phyloP scores from a whole-genome alignment of 1,140 invertebrate species.

The Neoseiulus cucumeris region DNA sequence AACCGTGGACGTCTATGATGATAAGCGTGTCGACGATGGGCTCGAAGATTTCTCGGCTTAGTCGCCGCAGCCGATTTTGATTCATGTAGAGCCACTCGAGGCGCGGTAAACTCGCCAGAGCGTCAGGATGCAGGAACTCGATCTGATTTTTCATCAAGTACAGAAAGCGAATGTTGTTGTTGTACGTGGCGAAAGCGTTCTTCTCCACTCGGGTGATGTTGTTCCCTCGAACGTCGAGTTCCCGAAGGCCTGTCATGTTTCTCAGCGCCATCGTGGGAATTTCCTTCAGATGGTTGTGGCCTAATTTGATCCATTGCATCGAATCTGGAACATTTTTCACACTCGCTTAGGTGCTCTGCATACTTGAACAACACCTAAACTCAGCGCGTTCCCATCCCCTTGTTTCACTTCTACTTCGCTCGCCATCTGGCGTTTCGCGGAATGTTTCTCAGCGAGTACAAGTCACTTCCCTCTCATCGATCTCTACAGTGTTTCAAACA shows the following conservation, averaged over 20 bases:
- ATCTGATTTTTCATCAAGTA: slow-evolving; percentile 71
- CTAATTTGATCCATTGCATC: slow-evolving; percentile 62
- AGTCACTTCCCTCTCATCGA: too few species aligned
- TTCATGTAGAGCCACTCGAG: slow-evolving; percentile 64
- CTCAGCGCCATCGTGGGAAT: slow-evolving; percentile 59
- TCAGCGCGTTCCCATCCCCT: too few species aligned
- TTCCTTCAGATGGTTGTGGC: slow-evolving; percentile 58
- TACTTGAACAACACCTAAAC: too few species aligned
- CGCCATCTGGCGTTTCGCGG: too few species aligned
- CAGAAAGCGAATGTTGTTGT: slow-evolving; percentile 72
- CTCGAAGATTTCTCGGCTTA: slow-evolving; percentile 68
- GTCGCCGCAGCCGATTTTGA: slow-evolving; percentile 59
- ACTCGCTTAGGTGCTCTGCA: too few species aligned
- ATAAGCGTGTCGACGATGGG: slow-evolving; percentile 59
- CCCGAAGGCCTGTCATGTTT: slow-evolving; percentile 55
- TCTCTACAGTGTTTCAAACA: too few species aligned
- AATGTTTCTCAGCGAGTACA: too few species aligned
- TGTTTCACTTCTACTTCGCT: too few species aligned
- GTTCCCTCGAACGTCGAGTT: slow-evolving; percentile 63
- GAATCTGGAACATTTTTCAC: slow-evolving; percentile 38
- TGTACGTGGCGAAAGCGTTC: slow-evolving; percentile 67
- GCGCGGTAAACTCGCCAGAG: slow-evolving; percentile 66
- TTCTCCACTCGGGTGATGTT: slow-evolving; percentile 59
- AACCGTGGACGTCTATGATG: slow-evolving; percentile 67
- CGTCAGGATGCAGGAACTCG: slow-evolving; percentile 39